These are phyloP conservation scores for Sebastes aleutianus DNA, from an alignment of 2,797 vertebrate genomes.

Conservation along the genomic window DNA sequence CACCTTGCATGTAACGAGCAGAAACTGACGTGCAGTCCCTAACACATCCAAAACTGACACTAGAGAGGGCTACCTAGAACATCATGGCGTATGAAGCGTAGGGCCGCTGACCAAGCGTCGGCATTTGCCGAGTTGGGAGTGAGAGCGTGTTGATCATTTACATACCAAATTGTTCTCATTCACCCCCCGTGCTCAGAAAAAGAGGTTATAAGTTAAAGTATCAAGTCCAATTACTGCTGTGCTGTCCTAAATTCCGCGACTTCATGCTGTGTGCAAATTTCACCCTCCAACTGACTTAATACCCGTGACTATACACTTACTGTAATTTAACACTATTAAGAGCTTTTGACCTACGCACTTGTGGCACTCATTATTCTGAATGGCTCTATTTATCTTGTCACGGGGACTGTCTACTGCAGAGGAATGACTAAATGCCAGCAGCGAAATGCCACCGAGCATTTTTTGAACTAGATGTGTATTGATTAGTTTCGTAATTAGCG, in stretches of 20 bases:
- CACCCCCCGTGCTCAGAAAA: constrained; percentile 1
- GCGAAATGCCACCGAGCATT: constrained; percentile 36
- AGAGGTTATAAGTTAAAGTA: constrained; percentile 37
- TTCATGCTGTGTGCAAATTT: constrained; percentile 52
- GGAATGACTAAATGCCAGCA: constrained; percentile 12
- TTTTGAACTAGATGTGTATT: constrained; percentile 24
- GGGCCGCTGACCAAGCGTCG: neutral
- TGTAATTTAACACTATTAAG: constrained; percentile 63
- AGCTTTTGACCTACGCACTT: constrained; percentile 56
- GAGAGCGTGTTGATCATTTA: constrained; percentile 6
- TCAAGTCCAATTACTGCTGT: constrained; percentile 45
- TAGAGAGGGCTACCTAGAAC: neutral
- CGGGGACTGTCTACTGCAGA: constrained; percentile 16
- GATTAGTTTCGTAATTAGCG: constrained; percentile 38
- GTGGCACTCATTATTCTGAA: constrained; percentile 52
- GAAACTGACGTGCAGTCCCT: too few relatives aligned
- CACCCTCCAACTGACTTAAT: constrained; percentile 64
- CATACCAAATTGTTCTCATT: constrained; percentile 30
- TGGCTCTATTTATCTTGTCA: constrained; percentile 51
- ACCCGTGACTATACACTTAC: constrained; percentile 46
- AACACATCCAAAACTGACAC: too few relatives aligned
- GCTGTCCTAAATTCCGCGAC: constrained; percentile 42
- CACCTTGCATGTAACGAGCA: too few relatives aligned
- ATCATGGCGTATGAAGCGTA: neutral
- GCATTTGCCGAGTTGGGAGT: neutral